Base-by-base conservation (phyloP, 2,113 vertebrate genomes). In the Tylochromis polylepis region DNA sequence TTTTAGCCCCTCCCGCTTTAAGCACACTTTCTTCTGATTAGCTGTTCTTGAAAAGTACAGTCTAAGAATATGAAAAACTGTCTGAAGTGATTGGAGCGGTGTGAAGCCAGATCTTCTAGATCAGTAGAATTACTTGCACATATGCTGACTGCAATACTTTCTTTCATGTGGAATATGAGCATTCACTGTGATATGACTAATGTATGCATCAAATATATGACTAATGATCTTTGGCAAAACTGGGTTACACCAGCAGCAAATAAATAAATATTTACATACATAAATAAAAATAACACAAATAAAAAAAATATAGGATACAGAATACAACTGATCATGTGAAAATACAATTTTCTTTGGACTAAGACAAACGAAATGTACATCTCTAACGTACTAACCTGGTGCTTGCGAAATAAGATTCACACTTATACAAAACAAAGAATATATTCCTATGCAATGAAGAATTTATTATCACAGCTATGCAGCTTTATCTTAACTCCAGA, bases 401-500 rank as follows among this genome's bases (percentile, higher is more conserved):
- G 41, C 51, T 70, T 75, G 16, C 70, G 36, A 79, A 88, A 81
- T 72, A 31, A 24, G 5, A 38, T 67, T 34, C 15, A n/a, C 49
- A 88, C 53, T 58, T 12, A 46, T 6, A 53, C 18, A 85, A 60
- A 82, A 67, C 6, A 81, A 27, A 14, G 57, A 86, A 14, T 11
- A 75, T 41, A 18, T 27, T 83, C 3, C 1, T 43, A 49, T 60
- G 65, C 46, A 38, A 22, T 34, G 81, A 53, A 34, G 22, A 11
- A 67, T 81, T 46, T 59, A 51, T 80, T 77, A 77, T 53, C 72
- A 79, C 84, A 83, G 60, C 81, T 81, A 58, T 81, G 29, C 57
- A 83, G 70, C 3, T 83, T 88, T 88, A 55, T 57, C 72, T 41
- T 60, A 79, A 81, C 70, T 84, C 82, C 90, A 93, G 81, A 91